These are phyloP conservation scores for Potamilus streckersoni DNA, from an alignment of 1,140 invertebrate genomes.

Conservation along the genomic window DNA sequence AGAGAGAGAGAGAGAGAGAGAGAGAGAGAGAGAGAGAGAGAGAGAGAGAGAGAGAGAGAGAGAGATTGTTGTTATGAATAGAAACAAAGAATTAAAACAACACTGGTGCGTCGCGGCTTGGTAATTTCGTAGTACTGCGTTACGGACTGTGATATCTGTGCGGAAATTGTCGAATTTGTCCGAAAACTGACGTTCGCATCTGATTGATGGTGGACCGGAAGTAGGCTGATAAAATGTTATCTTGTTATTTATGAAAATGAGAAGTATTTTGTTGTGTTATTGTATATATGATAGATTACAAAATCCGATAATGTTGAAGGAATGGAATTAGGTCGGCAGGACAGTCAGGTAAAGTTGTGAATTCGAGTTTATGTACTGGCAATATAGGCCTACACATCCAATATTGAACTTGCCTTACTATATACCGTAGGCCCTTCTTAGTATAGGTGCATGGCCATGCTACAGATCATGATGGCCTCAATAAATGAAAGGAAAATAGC, in stretches of 20 bases:
- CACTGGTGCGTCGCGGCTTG: too few relatives aligned
- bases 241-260: slow-evolving; percentile 25
- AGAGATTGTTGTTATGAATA: too few relatives aligned
- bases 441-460: background rate
- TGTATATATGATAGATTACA: slow-evolving; percentile 14
- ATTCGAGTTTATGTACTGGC: background rate
- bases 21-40: too few relatives aligned
- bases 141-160: background rate
- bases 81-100: too few relatives aligned
- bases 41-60: too few relatives aligned
- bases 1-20: too few relatives aligned
- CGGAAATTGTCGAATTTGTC: slow-evolving; percentile 5
- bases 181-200: background rate
- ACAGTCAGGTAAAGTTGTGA: slow-evolving; percentile 43
- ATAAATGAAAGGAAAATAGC: background rate
- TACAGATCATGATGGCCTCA: background rate
- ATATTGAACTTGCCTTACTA: background rate
- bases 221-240: slow-evolving; percentile 40
- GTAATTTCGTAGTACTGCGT: too few relatives aligned
- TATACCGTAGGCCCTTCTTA: background rate
- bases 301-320: slow-evolving; percentile 32
- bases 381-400: background rate
- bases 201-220: slow-evolving; percentile 47
- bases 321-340: slow-evolving; percentile 50
- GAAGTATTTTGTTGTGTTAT: slow-evolving; percentile 15